Base-by-base conservation (phyloP, 2,113 vertebrate species). In the Lepidothrix coronata region DNA sequence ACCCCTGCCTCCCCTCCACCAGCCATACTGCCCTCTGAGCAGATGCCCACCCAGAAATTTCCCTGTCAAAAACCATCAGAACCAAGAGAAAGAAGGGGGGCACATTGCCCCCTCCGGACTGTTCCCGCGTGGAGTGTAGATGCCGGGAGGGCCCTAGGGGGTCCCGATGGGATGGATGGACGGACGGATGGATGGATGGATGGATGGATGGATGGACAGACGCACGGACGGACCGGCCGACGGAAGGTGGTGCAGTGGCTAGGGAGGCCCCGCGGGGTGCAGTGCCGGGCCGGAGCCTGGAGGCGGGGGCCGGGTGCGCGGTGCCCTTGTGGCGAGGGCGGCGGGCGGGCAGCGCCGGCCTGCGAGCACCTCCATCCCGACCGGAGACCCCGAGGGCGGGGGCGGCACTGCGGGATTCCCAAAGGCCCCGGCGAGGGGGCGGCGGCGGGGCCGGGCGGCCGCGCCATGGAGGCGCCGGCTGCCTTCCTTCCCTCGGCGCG, bases 81-180 rank as follows among this genome's bases (percentile, higher is more conserved):
- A 54, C 23, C 44, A 16, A 33, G 43, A 46, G n/a, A 37, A 48
- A 16, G 48, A 8, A 61, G n/a, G 39, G 27, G 21, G 6, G 8
- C 6, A 6, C 1, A 31, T 30, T 4, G 30, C 33, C 22, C 33
- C 21, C 49, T 27, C 8, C 6, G 11, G 22, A 6, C 11, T 8
- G 25, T 3, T 52, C 28, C 3, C 49, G 49, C 2, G 48, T 4
- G 58, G 46, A 18, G 5, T 4, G 46, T 4, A 39, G 28, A 12
- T 14, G 25, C 65, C 8, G 30, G 12, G 5, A 33, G 35, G 3
- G 19, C 28, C 12, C 51, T 0, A 31, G 1, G n/a, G 28, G 21
- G 19, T 12, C 1, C 54, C 49, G 27, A 9, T 9, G 19, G n/a
- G 58, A 18, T 8, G 76, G 46, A 6, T 5, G 57, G 33, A n/a